Percentiles rank a stretch among this genome's conserved stretches.
Conservation (phyloP, 1,140 invertebrate genomes). For the Pissodes strobi region DNA sequence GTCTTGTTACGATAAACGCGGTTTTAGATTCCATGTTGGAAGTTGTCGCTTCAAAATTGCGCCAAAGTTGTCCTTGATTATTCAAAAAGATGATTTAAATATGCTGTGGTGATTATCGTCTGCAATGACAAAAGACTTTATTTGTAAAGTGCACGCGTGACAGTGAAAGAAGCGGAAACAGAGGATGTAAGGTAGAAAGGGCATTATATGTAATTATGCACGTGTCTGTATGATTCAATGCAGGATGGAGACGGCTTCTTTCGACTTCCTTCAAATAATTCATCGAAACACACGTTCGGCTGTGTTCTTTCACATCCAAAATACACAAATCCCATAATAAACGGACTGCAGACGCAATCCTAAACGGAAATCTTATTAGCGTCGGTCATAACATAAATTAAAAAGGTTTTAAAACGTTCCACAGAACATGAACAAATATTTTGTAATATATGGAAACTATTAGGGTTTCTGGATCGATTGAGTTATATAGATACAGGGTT, state of each 20-base stretch:
- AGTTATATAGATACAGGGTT: no score
- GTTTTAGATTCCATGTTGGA: no score
- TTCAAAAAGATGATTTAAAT: neutral
- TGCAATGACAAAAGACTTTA: neutral
- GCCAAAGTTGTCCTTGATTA: no score
- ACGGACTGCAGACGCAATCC: neutral
- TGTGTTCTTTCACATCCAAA: neutral
- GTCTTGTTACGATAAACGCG: no score
- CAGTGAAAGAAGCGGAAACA: slow-evolving; percentile 21
- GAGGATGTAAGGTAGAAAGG: slow-evolving; percentile 15
- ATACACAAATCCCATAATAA: neutral
- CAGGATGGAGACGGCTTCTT: slow-evolving; percentile 25
- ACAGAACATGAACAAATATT: no score
- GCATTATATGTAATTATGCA: slow-evolving; percentile 17
- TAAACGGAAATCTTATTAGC: neutral
- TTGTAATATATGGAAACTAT: no score
- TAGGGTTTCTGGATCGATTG: no score
- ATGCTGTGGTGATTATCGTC: neutral
- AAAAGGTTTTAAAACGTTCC: no score
- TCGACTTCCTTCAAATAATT: slow-evolving; percentile 17
- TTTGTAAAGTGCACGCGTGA: slow-evolving; percentile 19
- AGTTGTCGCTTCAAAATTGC: no score
- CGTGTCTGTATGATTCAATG: slow-evolving; percentile 18
- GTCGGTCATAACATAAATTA: no score
- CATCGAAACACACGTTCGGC: slow-evolving; percentile 18